These are phyloP conservation scores for Halcyon chelicuti DNA, from an alignment of 2,797 vertebrate genomes.

Conservation along the genomic window DNA sequence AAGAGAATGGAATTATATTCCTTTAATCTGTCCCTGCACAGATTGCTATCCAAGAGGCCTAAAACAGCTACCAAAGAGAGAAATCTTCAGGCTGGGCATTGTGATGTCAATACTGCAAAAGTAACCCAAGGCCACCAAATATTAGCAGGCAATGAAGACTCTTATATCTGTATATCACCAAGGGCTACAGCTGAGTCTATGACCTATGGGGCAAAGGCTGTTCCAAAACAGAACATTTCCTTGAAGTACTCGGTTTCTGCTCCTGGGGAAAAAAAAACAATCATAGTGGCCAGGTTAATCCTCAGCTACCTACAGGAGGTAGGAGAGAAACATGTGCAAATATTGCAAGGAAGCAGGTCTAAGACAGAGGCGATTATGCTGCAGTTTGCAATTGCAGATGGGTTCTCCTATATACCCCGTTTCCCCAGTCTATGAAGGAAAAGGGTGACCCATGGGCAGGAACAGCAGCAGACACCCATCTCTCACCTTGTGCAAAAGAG, in stretches of 20 bases:
- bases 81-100: background rate
- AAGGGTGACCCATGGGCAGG: background rate
- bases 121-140: background rate
- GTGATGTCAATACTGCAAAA: fast-evolving
- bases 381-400: background rate
- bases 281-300: background rate
- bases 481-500: fast-evolving
- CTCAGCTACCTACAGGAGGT: background rate
- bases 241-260: background rate
- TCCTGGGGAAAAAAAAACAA: background rate
- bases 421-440: background rate
- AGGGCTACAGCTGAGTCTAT: background rate
- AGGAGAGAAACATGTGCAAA: background rate
- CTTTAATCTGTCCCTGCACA: background rate
- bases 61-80: background rate
- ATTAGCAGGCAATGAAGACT: background rate
- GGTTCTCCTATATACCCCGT: fast-evolving
- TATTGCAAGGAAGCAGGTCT: background rate
- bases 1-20: background rate
- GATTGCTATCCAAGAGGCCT: background rate
- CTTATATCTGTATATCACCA: background rate
- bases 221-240: background rate
- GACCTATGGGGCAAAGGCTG: background rate
- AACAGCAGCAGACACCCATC: background rate
- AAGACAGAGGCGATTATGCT: background rate